phyloP scores from a whole-genome alignment of 2,888 invertebrate species.

The Patella ulyssiponensis region DNA sequence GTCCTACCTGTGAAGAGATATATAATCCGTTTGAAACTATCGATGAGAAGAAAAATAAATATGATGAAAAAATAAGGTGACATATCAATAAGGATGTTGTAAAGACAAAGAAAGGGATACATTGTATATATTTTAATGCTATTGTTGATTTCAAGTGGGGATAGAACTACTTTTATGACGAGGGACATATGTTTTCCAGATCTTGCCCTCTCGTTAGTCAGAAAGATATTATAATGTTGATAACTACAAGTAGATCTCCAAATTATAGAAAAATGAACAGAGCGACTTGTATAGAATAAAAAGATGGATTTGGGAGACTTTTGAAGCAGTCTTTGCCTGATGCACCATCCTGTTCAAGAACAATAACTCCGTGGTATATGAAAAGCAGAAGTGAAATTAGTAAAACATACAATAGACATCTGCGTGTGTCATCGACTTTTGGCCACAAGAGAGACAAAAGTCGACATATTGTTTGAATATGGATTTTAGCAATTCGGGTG shows the following conservation, averaged over 20 bases:
- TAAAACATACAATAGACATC: background rate
- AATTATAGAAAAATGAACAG: background rate
- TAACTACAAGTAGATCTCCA: background rate
- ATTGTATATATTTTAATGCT: no score
- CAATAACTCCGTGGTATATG: conserved; percentile 4
- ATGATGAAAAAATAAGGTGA: no score
- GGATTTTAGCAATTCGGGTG: background rate
- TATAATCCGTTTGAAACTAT: no score
- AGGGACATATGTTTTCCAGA: no score
- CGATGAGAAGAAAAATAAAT: no score
- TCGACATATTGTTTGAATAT: background rate
- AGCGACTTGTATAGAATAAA: background rate
- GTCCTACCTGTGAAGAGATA: no score
- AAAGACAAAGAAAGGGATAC: no score
- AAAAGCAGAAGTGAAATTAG: conserved; percentile 3
- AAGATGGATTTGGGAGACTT: background rate
- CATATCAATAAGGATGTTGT: no score
- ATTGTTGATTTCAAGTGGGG: no score
- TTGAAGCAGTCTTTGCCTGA: background rate
- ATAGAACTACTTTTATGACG: no score
- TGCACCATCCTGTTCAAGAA: background rate
- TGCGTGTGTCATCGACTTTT: conserved; percentile 3
- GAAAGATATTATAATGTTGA: background rate
- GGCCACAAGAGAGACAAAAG: background rate
- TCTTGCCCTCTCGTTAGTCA: no score